phyloP scores from a whole-genome alignment of 2,113 vertebrate species.

The Podilymbus podiceps region DNA sequence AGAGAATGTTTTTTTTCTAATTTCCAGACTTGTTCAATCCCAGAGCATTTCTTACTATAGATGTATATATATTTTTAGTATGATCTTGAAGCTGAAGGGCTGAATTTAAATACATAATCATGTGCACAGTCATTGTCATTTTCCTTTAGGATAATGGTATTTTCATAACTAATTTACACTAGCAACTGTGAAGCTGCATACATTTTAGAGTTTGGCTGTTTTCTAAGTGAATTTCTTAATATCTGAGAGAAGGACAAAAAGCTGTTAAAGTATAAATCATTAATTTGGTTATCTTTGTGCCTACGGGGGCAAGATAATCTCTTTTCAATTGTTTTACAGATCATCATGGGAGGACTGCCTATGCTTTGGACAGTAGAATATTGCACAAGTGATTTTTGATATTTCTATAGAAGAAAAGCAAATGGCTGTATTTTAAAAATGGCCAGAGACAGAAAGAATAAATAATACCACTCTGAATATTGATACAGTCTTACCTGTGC shows the following conservation, averaged over 20 bases:
- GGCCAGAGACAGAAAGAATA: background rate
- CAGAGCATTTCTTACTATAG: background rate
- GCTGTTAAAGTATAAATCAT: background rate
- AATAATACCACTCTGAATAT: background rate
- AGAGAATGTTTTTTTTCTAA: background rate
- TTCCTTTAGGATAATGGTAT: background rate
- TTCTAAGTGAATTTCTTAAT: background rate
- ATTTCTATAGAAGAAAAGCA: background rate
- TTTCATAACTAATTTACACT: slow-evolving; percentile 13
- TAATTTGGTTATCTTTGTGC: background rate
- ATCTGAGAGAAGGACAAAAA: background rate
- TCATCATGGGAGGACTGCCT: background rate
- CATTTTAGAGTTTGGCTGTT: background rate
- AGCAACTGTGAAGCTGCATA: background rate
- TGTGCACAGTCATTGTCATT: background rate
- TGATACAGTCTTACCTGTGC: background rate
- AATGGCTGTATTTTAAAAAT: background rate
- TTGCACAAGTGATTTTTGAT: background rate
- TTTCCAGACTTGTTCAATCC: background rate
- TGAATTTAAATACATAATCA: background rate
- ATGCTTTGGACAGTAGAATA: background rate
- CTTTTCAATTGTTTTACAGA: background rate
- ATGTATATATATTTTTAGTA: background rate
- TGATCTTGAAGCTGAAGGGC: background rate
- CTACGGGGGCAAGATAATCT: background rate